phyloP scores from a whole-genome alignment of 2,113 vertebrate species.

The Anseranas semipalmata region DNA sequence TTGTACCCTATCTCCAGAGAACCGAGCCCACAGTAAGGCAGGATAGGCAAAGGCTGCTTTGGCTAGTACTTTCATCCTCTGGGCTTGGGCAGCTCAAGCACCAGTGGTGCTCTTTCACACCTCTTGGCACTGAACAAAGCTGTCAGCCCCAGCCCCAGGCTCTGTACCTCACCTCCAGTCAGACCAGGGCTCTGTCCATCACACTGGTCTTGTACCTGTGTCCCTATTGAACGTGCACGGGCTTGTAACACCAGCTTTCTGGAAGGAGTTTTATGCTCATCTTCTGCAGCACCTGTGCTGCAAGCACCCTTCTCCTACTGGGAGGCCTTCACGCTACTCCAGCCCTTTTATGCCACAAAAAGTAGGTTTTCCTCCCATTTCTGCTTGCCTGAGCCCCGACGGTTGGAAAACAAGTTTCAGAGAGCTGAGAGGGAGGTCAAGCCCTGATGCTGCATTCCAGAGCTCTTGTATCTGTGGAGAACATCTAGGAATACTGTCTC shows the following conservation, averaged over 20 bases:
- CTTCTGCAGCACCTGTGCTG: not conserved
- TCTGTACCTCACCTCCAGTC: not conserved
- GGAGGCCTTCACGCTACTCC: not conserved
- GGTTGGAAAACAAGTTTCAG: not conserved
- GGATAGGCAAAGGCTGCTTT: not conserved
- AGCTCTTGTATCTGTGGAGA: not conserved
- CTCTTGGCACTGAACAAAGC: not conserved
- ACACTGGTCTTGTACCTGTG: not conserved
- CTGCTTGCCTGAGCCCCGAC: not conserved
- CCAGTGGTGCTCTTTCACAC: not conserved
- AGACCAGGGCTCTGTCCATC: no score
- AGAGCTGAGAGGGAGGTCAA: not conserved
- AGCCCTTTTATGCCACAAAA: not conserved
- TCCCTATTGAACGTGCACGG: not conserved
- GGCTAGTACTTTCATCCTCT: not conserved
- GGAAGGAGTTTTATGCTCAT: not conserved
- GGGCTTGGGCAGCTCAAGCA: not conserved
- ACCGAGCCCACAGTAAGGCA: not conserved
- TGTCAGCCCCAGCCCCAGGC: not conserved
- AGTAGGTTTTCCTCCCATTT: not conserved
- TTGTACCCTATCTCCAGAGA: not conserved
- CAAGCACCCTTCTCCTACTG: not conserved
- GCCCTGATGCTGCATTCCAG: not conserved
- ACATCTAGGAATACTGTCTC: slow-evolving; percentile 5
- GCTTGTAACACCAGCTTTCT: not conserved